These are phyloP conservation scores for Linnaemya tessellans DNA, from an alignment of 2,888 invertebrate species.

Conservation along the genomic window DNA sequence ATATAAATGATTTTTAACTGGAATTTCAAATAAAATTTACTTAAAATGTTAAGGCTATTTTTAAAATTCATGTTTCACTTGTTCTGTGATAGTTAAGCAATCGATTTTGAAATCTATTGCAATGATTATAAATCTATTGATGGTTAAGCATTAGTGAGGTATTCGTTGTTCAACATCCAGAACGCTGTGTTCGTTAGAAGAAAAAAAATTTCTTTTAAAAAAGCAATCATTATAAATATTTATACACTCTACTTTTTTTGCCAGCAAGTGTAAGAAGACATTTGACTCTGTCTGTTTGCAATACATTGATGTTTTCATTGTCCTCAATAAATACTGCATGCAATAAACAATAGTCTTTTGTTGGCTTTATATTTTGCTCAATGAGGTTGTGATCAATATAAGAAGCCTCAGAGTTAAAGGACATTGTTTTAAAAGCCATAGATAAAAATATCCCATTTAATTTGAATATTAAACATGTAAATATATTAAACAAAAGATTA, in stretches of 20 bases:
- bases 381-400: slow-evolving; percentile 20
- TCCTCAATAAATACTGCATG: not conserved
- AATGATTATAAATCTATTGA: too few species aligned
- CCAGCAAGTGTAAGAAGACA: too few species aligned
- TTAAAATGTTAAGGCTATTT: too few species aligned
- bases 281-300: not conserved
- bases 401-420: not conserved
- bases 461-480: slow-evolving; percentile 21
- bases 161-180: too few species aligned
- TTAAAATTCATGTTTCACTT: too few species aligned
- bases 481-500: slow-evolving; percentile 19
- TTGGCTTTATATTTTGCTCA: not conserved
- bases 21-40: too few species aligned
- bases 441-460: not conserved
- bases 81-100: too few species aligned
- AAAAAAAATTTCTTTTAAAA: not conserved
- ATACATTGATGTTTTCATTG: slow-evolving; percentile 14
- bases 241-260: not conserved
- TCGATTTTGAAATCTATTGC: too few species aligned
- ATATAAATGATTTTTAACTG: too few species aligned
- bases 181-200: too few species aligned
- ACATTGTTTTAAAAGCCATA: not conserved
- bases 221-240: not conserved
- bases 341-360: slow-evolving; percentile 16
- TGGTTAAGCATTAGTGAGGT: too few species aligned